Percentiles rank a stretch among this genome's conserved stretches.
Evolutionary conservation across 2,797 vertebrate genomes (phyloP).

Genomic region (Pangasius sanitwongsei): DNA sequence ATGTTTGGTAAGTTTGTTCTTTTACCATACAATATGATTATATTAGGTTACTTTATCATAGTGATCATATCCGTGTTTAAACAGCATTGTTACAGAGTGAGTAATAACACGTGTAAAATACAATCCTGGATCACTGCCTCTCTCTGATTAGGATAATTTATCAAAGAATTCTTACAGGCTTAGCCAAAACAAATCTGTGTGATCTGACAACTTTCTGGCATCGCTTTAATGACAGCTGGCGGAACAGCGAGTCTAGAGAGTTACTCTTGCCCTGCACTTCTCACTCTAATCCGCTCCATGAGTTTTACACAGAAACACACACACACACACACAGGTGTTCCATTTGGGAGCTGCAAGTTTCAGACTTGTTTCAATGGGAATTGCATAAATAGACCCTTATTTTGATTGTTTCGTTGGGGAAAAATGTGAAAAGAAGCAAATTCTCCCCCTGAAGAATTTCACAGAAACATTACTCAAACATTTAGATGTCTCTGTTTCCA

Average conservation of each 20-base stretch:
- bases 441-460: constrained; percentile 12
- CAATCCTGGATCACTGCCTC: constrained; percentile 45
- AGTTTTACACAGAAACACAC: constrained; percentile 28
- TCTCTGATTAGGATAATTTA: constrained; percentile 58
- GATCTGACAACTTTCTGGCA: constrained; percentile 60
- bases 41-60: background rate
- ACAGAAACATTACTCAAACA: constrained; percentile 4
- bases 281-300: constrained; percentile 48
- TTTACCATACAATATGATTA: background rate
- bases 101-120: constrained; percentile 41
- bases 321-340: constrained; percentile 36
- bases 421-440: constrained; percentile 4
- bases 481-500: constrained; percentile 16
- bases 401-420: constrained; percentile 15
- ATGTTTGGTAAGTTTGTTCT: background rate
- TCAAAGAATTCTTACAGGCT: constrained; percentile 53
- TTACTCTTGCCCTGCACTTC: constrained; percentile 45
- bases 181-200: constrained; percentile 56
- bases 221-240: constrained; percentile 54
- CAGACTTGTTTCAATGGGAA: constrained; percentile 18
- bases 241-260: constrained; percentile 44
- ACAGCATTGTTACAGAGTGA: constrained; percentile 34
- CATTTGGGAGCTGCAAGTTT: constrained; percentile 28
- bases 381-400: constrained; percentile 2
- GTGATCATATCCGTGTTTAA: constrained; percentile 11